These are phyloP conservation scores for Pygoscelis adeliae DNA, from an alignment of 2,113 vertebrate species.

Conservation along the genomic window DNA sequence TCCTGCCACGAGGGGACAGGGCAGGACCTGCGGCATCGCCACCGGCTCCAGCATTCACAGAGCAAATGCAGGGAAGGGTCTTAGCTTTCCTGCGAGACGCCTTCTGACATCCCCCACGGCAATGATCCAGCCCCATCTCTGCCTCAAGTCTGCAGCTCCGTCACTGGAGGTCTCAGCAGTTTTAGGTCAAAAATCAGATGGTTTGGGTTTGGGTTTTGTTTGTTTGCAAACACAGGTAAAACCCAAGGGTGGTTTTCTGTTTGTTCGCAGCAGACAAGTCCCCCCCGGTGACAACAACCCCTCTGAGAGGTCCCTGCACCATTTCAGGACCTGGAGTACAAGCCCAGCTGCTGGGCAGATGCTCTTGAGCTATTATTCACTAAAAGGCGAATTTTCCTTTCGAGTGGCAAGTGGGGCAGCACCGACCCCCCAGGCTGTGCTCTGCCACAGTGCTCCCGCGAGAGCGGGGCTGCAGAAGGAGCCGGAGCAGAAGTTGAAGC, in stretches of 20 bases:
- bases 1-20: not conserved
- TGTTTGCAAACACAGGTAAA: not conserved
- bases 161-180: rapidly evolving
- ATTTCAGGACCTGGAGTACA: rapidly evolving
- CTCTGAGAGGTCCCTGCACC: not conserved
- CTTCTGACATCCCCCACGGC: rapidly evolving
- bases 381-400: not conserved
- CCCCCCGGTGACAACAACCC: not conserved
- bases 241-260: not conserved
- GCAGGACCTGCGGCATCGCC: not conserved
- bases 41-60: not conserved
- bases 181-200: not conserved
- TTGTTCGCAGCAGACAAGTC: not conserved
- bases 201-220: not conserved
- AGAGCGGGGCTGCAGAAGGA: not conserved
- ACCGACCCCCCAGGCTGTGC: rapidly evolving
- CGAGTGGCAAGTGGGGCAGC: rapidly evolving
- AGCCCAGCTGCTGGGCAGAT: not conserved
- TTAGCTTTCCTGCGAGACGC: rapidly evolving
- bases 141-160: not conserved
- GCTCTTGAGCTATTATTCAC: rapidly evolving
- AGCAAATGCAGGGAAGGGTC: not conserved
- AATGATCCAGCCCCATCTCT: rapidly evolving
- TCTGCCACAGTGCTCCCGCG: rapidly evolving
- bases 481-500: not conserved